Conservation (phyloP, 2,113 vertebrate species). For the Nibea coibor region DNA sequence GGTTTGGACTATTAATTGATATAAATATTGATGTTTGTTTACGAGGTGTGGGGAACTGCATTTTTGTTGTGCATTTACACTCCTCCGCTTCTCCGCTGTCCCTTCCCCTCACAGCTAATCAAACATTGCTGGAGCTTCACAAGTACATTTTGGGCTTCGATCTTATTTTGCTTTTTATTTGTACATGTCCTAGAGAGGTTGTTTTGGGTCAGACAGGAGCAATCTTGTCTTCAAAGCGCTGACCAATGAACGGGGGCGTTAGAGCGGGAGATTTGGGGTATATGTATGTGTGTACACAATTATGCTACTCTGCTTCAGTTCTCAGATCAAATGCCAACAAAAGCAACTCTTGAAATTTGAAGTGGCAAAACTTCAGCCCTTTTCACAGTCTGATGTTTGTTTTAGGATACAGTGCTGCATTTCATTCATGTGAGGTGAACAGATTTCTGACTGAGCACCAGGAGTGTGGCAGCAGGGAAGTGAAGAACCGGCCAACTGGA, state of each 20-base stretch:
- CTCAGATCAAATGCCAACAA: constrained; percentile 82
- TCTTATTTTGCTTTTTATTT: constrained; percentile 65
- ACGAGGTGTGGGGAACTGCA: constrained; percentile 20
- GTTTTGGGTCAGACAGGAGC: constrained; percentile 69
- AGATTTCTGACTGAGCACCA: constrained; percentile 63
- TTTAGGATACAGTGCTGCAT: constrained; percentile 71
- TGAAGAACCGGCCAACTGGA: constrained; percentile 30
- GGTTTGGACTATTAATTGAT: constrained; percentile 23
- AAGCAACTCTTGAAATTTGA: constrained; percentile 80
- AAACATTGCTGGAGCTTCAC: constrained; percentile 55
- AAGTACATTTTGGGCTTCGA: constrained; percentile 23
- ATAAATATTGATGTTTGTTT: constrained; percentile 45
- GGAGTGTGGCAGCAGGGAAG: constrained; percentile 51
- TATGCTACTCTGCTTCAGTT: constrained; percentile 64
- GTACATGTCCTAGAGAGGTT: constrained; percentile 52
- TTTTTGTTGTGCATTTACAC: constrained; percentile 13
- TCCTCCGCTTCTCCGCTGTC: constrained; percentile 1
- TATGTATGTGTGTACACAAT: constrained; percentile 66
- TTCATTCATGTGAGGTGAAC: constrained; percentile 69
- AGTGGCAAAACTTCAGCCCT: constrained; percentile 74
- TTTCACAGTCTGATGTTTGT: constrained; percentile 75
- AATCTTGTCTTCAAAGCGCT: constrained; percentile 73
- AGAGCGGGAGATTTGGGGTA: constrained; percentile 57
- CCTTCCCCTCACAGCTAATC: constrained; percentile 53
- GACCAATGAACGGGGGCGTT: constrained; percentile 55